Evolutionary conservation across 2,113 vertebrate genomes (phyloP).

Genomic region (Enhydra lutris): DNA sequence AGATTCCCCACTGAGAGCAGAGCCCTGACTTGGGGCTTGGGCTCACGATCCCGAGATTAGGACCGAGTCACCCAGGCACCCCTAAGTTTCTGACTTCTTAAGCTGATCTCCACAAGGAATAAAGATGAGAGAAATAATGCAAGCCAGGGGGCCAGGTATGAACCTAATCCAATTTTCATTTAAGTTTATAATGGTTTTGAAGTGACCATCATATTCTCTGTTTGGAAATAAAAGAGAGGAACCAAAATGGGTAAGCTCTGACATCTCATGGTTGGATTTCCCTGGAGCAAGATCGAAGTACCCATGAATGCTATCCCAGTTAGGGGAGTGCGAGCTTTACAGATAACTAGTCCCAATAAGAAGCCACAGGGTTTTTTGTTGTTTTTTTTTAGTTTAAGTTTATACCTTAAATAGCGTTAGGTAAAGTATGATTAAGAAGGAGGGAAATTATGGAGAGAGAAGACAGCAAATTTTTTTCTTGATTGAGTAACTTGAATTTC

Average conservation of each 20-base stretch:
- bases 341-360: background rate
- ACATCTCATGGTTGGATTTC: background rate
- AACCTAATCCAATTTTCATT: slow-evolving; percentile 26
- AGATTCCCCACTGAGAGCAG: background rate
- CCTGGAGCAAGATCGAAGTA: background rate
- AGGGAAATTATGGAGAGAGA: background rate
- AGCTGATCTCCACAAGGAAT: background rate
- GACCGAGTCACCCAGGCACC: background rate
- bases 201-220: background rate
- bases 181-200: slow-evolving; percentile 22
- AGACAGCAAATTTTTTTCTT: background rate
- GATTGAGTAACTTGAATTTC: background rate
- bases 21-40: background rate
- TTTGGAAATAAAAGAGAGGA: background rate
- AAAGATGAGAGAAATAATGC: slow-evolving; percentile 56
- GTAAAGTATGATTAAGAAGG: background rate
- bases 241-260: background rate
- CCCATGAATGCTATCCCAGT: fast-evolving
- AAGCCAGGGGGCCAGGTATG: slow-evolving; percentile 27
- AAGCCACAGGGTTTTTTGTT: background rate
- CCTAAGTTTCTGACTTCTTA: slow-evolving; percentile 57
- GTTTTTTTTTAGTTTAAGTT: background rate
- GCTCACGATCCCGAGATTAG: background rate
- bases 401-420: background rate
- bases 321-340: background rate